phyloP scores from a whole-genome alignment of 2,888 invertebrate species.

The Sesamia inferens region DNA sequence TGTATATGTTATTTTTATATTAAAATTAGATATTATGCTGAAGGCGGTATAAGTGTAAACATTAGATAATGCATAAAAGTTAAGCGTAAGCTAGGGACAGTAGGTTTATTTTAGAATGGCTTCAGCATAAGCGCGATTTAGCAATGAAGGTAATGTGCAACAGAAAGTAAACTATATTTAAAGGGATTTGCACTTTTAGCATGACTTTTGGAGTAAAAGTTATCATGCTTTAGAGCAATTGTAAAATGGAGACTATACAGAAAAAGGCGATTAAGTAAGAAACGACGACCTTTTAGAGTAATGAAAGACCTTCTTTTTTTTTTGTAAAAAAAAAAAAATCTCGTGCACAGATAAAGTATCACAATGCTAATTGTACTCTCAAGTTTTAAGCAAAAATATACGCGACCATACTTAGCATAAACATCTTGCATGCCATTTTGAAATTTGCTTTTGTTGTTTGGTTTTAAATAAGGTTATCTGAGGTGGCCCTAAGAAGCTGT shows the following conservation, averaged over 20 bases:
- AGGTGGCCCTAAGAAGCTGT: background rate
- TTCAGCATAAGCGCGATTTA: no score
- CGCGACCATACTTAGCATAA: background rate
- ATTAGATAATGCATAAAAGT: background rate
- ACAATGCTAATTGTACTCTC: background rate
- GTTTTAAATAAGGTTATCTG: background rate
- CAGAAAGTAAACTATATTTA: slow-evolving; percentile 4
- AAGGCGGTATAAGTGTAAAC: background rate
- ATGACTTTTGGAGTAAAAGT: background rate
- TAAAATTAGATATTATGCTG: background rate
- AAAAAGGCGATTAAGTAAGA: background rate
- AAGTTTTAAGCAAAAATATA: background rate
- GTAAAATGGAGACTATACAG: background rate
- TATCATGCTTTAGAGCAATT: background rate
- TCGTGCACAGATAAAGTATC: background rate
- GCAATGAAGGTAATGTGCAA: background rate
- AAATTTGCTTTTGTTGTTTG: background rate
- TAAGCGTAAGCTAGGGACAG: background rate
- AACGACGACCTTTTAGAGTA: background rate
- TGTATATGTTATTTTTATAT: background rate
- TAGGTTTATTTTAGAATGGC: background rate
- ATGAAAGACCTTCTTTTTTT: background rate
- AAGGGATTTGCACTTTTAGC: background rate
- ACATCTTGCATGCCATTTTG: background rate
- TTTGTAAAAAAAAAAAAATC: background rate